Conservation (phyloP, 2,113 vertebrate genomes). For the Ailuropoda melanoleuca region DNA sequence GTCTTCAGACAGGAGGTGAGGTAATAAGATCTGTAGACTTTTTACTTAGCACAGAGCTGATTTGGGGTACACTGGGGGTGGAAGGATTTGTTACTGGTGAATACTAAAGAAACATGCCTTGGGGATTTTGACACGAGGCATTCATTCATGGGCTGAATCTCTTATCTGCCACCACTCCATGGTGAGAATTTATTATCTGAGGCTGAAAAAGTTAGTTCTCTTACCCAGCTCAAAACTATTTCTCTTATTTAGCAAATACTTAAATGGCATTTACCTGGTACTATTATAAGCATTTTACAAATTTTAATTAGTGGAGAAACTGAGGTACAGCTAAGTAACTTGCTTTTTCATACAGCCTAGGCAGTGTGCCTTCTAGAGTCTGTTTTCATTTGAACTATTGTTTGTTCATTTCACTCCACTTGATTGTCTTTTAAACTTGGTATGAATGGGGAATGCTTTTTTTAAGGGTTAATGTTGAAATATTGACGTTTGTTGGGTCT, state of each 20-base stretch:
- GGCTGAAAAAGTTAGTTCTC: not conserved
- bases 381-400: constrained; percentile 44
- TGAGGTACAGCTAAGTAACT: not conserved
- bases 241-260: not conserved
- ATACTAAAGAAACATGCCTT: not conserved
- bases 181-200: constrained; percentile 39
- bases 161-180: not conserved
- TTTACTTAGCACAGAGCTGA: constrained; percentile 35
- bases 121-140: not conserved
- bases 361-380: not conserved
- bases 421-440: constrained; percentile 29
- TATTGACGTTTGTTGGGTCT: not conserved
- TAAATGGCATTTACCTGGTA: not conserved
- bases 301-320: constrained; percentile 34
- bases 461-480: constrained; percentile 10
- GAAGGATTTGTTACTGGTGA: constrained; percentile 28
- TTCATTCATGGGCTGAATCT: constrained; percentile 19
- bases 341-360: not conserved
- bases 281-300: constrained; percentile 30
- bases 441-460: not conserved
- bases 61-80: not conserved
- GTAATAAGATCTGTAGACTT: constrained; percentile 18
- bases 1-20: constrained; percentile 30
- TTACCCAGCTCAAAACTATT: not conserved
- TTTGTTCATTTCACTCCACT: not conserved